Evolutionary conservation across 2,113 vertebrate genomes (phyloP).

Genomic region (Callithrix jacchus): DNA sequence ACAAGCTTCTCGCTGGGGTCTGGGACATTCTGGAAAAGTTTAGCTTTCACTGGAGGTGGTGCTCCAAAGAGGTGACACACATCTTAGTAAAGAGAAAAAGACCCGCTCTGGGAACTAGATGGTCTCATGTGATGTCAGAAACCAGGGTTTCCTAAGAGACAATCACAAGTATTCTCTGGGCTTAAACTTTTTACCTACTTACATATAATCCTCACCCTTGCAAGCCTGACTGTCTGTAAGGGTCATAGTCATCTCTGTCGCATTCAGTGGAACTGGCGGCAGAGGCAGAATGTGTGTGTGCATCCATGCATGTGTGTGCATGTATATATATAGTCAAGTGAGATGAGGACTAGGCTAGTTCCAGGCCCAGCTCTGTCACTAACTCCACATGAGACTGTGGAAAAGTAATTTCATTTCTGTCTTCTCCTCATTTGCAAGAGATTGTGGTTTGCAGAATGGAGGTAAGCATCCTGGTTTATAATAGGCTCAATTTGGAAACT

Average conservation of each 20-base stretch:
- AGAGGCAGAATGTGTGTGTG: background rate
- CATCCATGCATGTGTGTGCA: fast-evolving
- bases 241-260: background rate
- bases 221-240: background rate
- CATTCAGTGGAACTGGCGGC: background rate
- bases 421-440: slow-evolving; percentile 4
- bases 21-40: background rate
- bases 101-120: background rate
- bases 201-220: background rate
- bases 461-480: background rate
- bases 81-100: background rate
- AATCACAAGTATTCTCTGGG: background rate
- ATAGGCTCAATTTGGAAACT: background rate
- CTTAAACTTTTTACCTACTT: background rate
- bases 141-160: background rate
- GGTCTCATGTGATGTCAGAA: background rate
- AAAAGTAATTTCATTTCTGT: background rate
- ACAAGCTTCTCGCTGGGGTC: background rate
- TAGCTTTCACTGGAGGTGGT: background rate
- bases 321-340: background rate
- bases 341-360: background rate
- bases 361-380: background rate
- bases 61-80: background rate
- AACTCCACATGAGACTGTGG: background rate
- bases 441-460: background rate